Percentiles rank a stretch among this genome's conserved stretches.
These are phyloP conservation scores for Hoplias malabaricus DNA, from an alignment of 2,113 vertebrate species.

Conservation along the genomic window DNA sequence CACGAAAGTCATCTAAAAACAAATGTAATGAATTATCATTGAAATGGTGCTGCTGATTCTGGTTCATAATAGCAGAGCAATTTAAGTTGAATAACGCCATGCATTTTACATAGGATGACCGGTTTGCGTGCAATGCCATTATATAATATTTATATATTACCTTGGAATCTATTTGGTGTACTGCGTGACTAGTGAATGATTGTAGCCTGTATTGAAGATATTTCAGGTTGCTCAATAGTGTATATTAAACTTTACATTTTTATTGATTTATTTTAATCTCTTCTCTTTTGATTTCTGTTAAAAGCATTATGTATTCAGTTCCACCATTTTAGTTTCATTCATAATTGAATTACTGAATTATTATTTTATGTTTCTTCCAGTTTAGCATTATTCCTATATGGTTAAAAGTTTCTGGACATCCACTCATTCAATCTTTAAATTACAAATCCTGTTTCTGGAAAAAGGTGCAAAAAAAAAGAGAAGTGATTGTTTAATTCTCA, in stretches of 20 bases:
- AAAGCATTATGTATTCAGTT: background rate
- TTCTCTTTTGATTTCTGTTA: background rate
- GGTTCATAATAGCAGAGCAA: background rate
- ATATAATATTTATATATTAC: conserved; percentile 19
- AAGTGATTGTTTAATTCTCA: too few species aligned
- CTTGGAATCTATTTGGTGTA: conserved; percentile 9
- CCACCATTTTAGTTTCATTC: background rate
- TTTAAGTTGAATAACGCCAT: conserved; percentile 18
- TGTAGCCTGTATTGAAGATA: conserved; percentile 16
- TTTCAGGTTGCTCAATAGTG: conserved; percentile 14
- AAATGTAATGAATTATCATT: too few species aligned
- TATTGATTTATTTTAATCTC: background rate
- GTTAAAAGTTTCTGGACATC: too few species aligned
- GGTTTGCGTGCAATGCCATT: conserved; percentile 5
- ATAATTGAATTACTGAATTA: too few species aligned
- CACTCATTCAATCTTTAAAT: too few species aligned
- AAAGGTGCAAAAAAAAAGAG: too few species aligned
- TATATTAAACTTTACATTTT: conserved; percentile 26
- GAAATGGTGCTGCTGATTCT: background rate
- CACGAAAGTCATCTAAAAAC: background rate
- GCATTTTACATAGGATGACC: background rate
- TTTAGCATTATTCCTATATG: too few species aligned
- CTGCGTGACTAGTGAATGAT: background rate
- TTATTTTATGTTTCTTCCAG: too few species aligned
- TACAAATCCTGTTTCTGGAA: too few species aligned